These are phyloP conservation scores for Drosophila bocqueti DNA, from an alignment of 1,140 invertebrate genomes.

Conservation along the genomic window DNA sequence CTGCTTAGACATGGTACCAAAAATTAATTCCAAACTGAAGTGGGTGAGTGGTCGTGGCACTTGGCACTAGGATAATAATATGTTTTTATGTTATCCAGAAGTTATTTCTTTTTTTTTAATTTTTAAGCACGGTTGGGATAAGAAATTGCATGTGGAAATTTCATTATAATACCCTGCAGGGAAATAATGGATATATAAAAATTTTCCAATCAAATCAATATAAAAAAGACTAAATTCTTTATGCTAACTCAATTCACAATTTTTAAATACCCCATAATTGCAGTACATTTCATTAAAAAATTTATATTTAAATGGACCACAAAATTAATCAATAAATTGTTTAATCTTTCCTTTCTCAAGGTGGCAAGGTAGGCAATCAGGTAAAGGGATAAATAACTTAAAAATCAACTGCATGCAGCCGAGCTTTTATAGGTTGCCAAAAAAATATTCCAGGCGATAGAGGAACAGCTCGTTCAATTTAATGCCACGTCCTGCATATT, in stretches of 20 bases:
- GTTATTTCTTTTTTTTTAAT: not conserved
- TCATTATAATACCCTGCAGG: no score
- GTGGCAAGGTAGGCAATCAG: no score
- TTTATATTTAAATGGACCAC: no score
- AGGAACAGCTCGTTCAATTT: slow-evolving; percentile 35
- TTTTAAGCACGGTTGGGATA: not conserved
- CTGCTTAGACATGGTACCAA: not conserved
- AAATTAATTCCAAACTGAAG: slow-evolving; percentile 7
- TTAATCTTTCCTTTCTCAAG: not conserved
- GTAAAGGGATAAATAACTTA: not conserved
- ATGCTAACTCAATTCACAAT: no score
- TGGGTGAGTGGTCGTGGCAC: not conserved
- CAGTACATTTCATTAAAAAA: no score
- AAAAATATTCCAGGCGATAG: slow-evolving; percentile 27
- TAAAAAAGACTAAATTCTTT: no score
- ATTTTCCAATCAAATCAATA: no score
- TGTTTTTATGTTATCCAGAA: not conserved
- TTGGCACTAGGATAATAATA: not conserved
- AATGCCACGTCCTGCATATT: slow-evolving; percentile 62
- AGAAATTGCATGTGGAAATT: not conserved
- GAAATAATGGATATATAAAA: no score
- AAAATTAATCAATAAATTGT: not conserved
- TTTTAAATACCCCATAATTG: no score
- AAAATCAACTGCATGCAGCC: not conserved
- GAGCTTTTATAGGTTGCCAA: slow-evolving; percentile 5